Percentiles rank a stretch among this genome's conserved stretches.
Conservation (phyloP, 2,113 vertebrate species). For the Phalacrocorax aristotelis region DNA sequence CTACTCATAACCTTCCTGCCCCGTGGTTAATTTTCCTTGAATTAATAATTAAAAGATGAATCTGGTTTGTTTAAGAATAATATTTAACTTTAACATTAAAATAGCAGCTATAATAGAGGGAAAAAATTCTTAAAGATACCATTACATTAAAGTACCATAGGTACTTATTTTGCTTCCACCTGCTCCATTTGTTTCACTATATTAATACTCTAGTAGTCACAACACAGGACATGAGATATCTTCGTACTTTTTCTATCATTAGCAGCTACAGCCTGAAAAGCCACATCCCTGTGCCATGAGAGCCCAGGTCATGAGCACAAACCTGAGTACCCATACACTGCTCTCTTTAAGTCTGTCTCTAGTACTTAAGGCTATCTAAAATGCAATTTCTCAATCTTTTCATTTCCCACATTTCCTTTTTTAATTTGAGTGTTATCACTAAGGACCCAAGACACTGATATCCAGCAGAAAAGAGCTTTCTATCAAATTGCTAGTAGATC, state of each 20-base stretch:
- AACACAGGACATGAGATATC: neutral
- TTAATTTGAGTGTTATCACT: neutral
- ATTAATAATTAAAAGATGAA: neutral
- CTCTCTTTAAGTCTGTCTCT: neutral
- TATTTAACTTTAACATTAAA: neutral
- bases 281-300: rapidly evolving
- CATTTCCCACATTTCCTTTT: neutral
- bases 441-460: neutral
- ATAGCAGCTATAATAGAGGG: neutral
- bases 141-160: neutral
- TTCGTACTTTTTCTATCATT: neutral
- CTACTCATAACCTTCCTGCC: neutral
- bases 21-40: neutral
- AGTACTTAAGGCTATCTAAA: neutral
- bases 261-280: neutral
- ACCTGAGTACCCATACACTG: neutral
- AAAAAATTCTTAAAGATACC: neutral
- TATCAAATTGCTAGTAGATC: neutral
- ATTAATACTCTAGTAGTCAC: neutral
- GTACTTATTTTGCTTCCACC: neutral
- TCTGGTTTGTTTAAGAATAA: neutral
- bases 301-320: neutral
- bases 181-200: neutral
- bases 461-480: neutral
- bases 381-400: neutral